phyloP scores from a whole-genome alignment of 2,113 vertebrate species.

The Paramormyrops kingsleyae region DNA sequence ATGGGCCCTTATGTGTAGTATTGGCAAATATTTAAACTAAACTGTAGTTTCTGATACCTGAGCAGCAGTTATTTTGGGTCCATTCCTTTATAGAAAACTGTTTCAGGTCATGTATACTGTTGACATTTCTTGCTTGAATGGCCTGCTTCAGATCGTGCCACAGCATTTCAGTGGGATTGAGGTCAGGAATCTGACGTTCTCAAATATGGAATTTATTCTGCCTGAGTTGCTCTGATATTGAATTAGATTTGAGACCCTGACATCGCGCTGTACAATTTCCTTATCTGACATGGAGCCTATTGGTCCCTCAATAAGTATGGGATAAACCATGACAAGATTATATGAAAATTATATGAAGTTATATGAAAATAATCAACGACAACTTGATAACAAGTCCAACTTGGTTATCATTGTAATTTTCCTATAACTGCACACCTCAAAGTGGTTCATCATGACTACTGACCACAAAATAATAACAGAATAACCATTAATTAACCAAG shows the following conservation, averaged over 20 bases:
- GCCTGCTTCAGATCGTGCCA: background rate
- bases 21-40: background rate
- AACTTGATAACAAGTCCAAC: too few relatives aligned
- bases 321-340: background rate
- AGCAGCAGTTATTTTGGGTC: background rate
- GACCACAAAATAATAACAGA: background rate
- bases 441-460: background rate
- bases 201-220: background rate
- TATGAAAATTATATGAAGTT: background rate
- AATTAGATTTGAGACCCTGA: background rate
- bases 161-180: background rate
- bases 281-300: background rate
- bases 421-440: background rate
- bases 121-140: background rate
- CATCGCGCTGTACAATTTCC: background rate
- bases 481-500: background rate
- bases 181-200: background rate
- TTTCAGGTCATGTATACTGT: background rate
- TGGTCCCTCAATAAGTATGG: background rate
- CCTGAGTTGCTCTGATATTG: background rate
- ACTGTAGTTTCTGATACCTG: background rate
- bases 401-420: too few relatives aligned
- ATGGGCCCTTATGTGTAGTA: background rate
- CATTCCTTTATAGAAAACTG: background rate
- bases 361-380: background rate